Evolutionary conservation across 2,113 vertebrate species (phyloP).

Genomic region (Aptenodytes patagonicus): DNA sequence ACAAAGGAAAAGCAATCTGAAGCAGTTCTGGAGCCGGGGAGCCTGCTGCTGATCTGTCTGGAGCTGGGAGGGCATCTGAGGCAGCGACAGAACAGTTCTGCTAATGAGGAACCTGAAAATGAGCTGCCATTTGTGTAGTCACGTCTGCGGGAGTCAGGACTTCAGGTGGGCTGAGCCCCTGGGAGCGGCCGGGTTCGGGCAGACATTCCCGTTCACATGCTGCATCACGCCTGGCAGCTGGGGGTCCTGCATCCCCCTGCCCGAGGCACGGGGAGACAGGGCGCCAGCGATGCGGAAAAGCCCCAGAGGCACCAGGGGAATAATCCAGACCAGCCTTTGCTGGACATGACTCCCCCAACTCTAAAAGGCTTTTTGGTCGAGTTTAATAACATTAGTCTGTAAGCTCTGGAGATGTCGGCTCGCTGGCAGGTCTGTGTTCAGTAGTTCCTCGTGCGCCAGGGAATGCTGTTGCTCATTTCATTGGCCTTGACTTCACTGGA

Average conservation of each 20-base stretch:
- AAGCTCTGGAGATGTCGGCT: slow-evolving; percentile 20
- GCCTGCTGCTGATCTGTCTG: not conserved
- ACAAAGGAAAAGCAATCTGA: not conserved
- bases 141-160: not conserved
- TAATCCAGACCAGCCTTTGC: not conserved
- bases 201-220: not conserved
- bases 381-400: slow-evolving; percentile 42
- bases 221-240: fast-evolving
- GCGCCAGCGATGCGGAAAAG: not conserved
- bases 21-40: not conserved
- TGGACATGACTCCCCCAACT: not conserved
- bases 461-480: slow-evolving; percentile 22
- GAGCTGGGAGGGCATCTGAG: not conserved
- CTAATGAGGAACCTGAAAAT: not conserved
- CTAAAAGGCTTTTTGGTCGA: slow-evolving; percentile 10
- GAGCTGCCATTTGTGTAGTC: not conserved
- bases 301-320: not conserved
- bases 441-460: slow-evolving; percentile 28
- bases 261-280: fast-evolving
- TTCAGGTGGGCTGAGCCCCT: not conserved
- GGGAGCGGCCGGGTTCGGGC: fast-evolving
- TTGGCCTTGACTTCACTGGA: not conserved
- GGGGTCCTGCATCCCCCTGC: not conserved
- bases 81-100: not conserved
- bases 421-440: slow-evolving; percentile 17